phyloP scores from a whole-genome alignment of 2,888 invertebrate genomes.

The Amblyjoppa fuscipennis region DNA sequence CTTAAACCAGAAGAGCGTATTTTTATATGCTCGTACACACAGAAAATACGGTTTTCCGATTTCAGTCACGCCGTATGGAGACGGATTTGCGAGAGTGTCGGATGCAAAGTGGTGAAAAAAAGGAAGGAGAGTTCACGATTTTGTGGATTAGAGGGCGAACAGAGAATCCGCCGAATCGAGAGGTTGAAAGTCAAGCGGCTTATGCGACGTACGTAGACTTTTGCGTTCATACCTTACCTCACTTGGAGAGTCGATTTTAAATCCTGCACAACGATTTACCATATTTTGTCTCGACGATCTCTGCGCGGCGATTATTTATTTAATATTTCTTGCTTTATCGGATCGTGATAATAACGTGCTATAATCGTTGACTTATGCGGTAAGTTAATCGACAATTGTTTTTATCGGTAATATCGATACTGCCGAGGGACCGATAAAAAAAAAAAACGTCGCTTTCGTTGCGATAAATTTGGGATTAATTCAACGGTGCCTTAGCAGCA shows the following conservation, averaged over 20 bases:
- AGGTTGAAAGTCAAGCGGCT: slow-evolving; percentile 26
- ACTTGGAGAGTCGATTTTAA: slow-evolving; percentile 9
- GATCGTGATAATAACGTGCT: not conserved
- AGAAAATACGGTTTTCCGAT: no score
- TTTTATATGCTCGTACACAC: no score
- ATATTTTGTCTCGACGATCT: not conserved
- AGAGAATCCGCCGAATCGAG: not conserved
- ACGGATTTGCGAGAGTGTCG: not conserved
- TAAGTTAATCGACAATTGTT: slow-evolving; percentile 2
- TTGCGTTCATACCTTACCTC: not conserved
- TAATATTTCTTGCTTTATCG: no score
- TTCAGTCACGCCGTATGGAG: not conserved
- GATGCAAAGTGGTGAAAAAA: slow-evolving; percentile 5
- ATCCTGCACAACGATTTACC: slow-evolving; percentile 16
- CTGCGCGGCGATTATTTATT: not conserved
- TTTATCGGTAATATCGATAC: not conserved
- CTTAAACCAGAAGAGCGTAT: no score
- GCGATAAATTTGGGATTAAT: not conserved
- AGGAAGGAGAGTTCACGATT: not conserved
- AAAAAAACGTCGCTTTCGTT: not conserved
- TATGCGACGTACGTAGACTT: not conserved
- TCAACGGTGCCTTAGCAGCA: not conserved
- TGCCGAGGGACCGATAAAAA: not conserved
- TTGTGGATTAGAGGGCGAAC: slow-evolving; percentile 7
- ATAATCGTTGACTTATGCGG: slow-evolving; percentile 4